Conservation (phyloP, 2,888 invertebrate genomes). For the Trichogramma evanescens region DNA sequence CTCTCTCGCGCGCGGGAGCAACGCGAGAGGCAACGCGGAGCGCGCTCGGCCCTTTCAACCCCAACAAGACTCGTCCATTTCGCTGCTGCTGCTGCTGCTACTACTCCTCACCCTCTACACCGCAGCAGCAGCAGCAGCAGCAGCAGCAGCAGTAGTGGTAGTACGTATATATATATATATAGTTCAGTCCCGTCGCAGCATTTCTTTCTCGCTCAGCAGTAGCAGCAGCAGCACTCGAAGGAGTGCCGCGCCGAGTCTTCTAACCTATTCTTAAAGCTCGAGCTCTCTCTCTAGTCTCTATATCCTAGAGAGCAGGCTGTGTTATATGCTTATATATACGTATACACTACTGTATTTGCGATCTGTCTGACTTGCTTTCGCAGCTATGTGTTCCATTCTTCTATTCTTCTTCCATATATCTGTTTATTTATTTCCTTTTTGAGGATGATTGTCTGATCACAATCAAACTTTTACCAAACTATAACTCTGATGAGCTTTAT, state of each 20-base stretch:
- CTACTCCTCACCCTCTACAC: too few species aligned
- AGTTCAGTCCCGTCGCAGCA: slow-evolving; percentile 4
- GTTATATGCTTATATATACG: background rate
- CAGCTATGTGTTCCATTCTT: too few species aligned
- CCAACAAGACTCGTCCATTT: slow-evolving; percentile 48
- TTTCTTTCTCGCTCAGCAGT: slow-evolving; percentile 9
- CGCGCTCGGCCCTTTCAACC: slow-evolving; percentile 41
- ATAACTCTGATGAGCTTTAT: too few species aligned
- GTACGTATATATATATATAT: too few species aligned
- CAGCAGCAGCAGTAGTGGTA: too few species aligned
- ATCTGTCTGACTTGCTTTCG: background rate
- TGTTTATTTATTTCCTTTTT: slow-evolving; percentile 21
- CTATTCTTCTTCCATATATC: slow-evolving; percentile 3
- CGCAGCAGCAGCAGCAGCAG: too few species aligned
- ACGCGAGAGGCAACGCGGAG: too few species aligned
- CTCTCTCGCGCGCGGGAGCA: slow-evolving; percentile 36
- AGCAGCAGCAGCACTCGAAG: slow-evolving; percentile 17
- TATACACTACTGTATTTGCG: background rate
- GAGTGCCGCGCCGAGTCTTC: slow-evolving; percentile 18
- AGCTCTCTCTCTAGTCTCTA: slow-evolving; percentile 18
- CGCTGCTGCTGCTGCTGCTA: slow-evolving; percentile 29
- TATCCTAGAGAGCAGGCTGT: too few species aligned
- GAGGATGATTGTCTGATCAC: too few species aligned
- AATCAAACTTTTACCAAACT: too few species aligned
- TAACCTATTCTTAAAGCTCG: slow-evolving; percentile 38